Evolutionary conservation across 2,888 invertebrate genomes (phyloP), one percentile per base, ranked within the genome.

Genomic region (Xestobium rufovillosum): DNA sequence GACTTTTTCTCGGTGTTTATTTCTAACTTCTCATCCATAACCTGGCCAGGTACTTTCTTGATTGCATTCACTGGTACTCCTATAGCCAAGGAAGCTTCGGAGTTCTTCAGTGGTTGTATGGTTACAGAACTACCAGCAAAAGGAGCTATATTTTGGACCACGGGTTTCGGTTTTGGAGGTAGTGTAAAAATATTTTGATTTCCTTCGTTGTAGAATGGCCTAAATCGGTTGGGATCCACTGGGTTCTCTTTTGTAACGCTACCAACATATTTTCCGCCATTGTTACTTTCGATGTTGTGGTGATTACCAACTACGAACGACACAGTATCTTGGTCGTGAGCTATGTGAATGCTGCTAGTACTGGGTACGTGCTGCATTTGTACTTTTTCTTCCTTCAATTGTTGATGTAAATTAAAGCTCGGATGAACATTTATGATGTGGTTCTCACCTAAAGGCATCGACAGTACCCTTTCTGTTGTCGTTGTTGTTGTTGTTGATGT

Each of bases 251-350:
- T 71, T 16, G 70, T 57, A 0, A 71, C 63, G 2, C 65, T 66
- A 1, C 70, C 73, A 8, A 67, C 55, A 42, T 55, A 58, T 14
- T 65, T 61, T 29, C 66, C 67, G 2, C 54, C 60, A n/a, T 19
- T n/a, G 6, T 8, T n/a, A 19, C 23, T 19, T 16, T 66, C 67
- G 1, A 77, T 75, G 38, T 72, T 72, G 49, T 78, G 78, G 38
- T 75, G 72, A 48, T 78, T 73, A 3, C 78, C 77, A 1, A 78
- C 64, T 1, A 79, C 75, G 51, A 78, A 78, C 0, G 76, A 73
- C 1, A 78, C 76, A 1, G 74, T 76, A 39, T 78, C 72, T 53
- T 78, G 77, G 34, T 74, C 73, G 1, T 75, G 76, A 0, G 76
- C 73, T 29, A 78, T 75, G 16, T 75, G 71, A 15, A 78, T 71